Conservation (phyloP, 2,888 invertebrate species). For the Tipula lateralis region DNA sequence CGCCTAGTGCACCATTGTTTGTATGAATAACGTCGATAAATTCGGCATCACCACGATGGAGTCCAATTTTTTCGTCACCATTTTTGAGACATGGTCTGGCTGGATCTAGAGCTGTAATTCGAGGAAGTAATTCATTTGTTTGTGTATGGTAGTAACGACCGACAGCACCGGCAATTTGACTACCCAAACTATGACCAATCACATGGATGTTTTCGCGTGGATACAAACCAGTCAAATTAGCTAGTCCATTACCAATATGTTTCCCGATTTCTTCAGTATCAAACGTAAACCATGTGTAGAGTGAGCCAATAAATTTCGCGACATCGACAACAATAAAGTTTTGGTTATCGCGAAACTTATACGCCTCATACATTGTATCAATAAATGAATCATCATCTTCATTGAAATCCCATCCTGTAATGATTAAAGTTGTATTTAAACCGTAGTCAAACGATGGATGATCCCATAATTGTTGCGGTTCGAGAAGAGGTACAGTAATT, state of each 20-base stretch:
- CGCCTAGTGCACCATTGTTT: constrained; percentile 32
- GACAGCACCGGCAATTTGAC: constrained; percentile 34
- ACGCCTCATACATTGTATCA: constrained; percentile 42
- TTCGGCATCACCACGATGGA: constrained; percentile 32
- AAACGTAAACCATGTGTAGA: constrained; percentile 35
- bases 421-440: constrained; percentile 44
- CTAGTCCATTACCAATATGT: constrained; percentile 32
- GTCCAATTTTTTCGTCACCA: constrained; percentile 28
- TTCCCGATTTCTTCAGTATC: constrained; percentile 34
- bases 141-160: constrained; percentile 33
- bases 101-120: constrained; percentile 36
- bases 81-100: constrained; percentile 35
- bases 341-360: constrained; percentile 43
- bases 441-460: constrained; percentile 41
- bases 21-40: constrained; percentile 35
- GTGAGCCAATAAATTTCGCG: constrained; percentile 33
- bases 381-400: constrained; percentile 40
- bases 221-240: background rate
- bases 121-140: constrained; percentile 32
- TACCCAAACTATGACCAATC: constrained; percentile 34
- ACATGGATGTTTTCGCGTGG: constrained; percentile 33
- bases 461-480: constrained; percentile 43
- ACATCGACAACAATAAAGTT: constrained; percentile 45
- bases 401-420: constrained; percentile 45
- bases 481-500: constrained; percentile 40